phyloP scores from a whole-genome alignment of 2,888 invertebrate genomes.

The Drosophila picticornis region DNA sequence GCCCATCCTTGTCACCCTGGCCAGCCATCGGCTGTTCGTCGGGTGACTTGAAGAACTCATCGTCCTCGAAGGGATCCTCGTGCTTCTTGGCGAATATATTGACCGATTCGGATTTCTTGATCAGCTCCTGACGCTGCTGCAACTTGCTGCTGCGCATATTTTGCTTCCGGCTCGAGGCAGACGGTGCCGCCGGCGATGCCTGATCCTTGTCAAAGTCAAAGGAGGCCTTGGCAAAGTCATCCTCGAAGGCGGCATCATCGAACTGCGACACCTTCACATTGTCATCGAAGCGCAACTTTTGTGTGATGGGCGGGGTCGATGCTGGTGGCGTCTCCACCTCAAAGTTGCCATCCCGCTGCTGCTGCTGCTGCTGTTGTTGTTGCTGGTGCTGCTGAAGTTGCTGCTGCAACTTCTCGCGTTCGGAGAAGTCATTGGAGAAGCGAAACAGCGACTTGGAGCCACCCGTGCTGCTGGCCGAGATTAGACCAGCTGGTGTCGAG shows the following conservation, averaged over 20 bases:
- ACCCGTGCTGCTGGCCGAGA: slow-evolving; percentile 60
- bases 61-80: slow-evolving; percentile 96
- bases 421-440: slow-evolving; percentile 89
- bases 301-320: slow-evolving; percentile 77
- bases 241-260: slow-evolving; percentile 85
- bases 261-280: slow-evolving; percentile 88
- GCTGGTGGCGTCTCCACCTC: slow-evolving; percentile 68
- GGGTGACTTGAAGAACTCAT: slow-evolving; percentile 91
- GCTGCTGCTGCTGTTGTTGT: slow-evolving; percentile 51
- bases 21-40: slow-evolving; percentile 48
- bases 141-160: slow-evolving; percentile 83
- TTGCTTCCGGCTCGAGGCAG: slow-evolving; percentile 72
- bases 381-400: slow-evolving; percentile 58
- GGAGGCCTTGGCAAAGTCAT: slow-evolving; percentile 87
- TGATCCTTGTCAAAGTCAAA: slow-evolving; percentile 85
- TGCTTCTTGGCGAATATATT: slow-evolving; percentile 94
- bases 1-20: slow-evolving; percentile 25
- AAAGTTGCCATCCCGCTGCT: slow-evolving; percentile 54
- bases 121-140: slow-evolving; percentile 87
- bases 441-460: slow-evolving; percentile 85
- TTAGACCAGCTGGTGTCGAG: slow-evolving; percentile 77
- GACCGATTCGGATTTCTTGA: slow-evolving; percentile 95
- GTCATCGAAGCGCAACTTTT: slow-evolving; percentile 88
- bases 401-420: slow-evolving; percentile 79
- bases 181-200: slow-evolving; percentile 39